Percentiles rank a stretch among this genome's conserved stretches.
phyloP scores from a whole-genome alignment of 1,140 invertebrate species.

The Heliconius congener region DNA sequence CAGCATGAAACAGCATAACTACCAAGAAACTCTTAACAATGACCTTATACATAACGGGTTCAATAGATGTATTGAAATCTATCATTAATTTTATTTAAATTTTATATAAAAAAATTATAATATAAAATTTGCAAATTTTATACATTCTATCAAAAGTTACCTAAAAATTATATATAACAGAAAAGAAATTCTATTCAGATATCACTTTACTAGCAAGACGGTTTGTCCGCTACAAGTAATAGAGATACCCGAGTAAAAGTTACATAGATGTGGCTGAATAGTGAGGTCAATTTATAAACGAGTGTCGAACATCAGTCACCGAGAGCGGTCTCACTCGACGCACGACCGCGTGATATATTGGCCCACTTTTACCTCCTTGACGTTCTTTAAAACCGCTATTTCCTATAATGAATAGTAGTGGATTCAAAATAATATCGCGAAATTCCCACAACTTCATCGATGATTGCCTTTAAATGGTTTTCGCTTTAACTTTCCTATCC shows the following conservation, averaged over 20 bases:
- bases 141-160: not conserved
- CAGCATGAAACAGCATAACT: too few relatives aligned
- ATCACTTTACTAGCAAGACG: not conserved
- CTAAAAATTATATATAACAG: not conserved
- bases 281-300: constrained; percentile 67
- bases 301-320: constrained; percentile 57
- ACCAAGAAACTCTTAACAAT: too few relatives aligned
- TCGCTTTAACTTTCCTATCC: constrained; percentile 60
- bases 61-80: too few relatives aligned
- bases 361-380: constrained; percentile 56
- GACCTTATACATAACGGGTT: too few relatives aligned
- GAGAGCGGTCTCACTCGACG: constrained; percentile 35
- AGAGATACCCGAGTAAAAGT: constrained; percentile 10
- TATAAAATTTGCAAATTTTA: not conserved
- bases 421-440: constrained; percentile 53
- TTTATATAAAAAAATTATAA: too few relatives aligned
- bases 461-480: constrained; percentile 69
- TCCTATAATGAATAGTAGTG: constrained; percentile 54
- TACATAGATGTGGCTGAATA: constrained; percentile 31
- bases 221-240: not conserved
- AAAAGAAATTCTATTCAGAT: not conserved
- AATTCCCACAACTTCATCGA: constrained; percentile 49
- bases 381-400: constrained; percentile 59
- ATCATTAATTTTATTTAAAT: too few relatives aligned
- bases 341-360: constrained; percentile 58